Base-by-base conservation (phyloP, 92 coral and sea anemone genomes). In the Meandrina meandrites region DNA sequence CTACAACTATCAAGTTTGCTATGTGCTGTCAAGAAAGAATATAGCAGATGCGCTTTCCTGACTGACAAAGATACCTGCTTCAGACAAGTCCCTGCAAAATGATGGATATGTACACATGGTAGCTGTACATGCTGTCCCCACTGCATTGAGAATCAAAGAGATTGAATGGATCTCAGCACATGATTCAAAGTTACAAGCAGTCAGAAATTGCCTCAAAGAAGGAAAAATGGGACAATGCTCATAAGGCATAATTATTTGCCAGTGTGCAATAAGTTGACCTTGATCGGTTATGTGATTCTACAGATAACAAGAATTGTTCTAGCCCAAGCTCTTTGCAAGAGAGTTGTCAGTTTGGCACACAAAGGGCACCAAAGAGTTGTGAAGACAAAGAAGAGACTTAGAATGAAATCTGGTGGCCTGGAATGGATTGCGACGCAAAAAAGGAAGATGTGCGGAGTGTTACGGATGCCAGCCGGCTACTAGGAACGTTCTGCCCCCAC, bases 371-470 rank as follows among this genome's bases (percentile, higher is more conserved):
- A 83, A 36, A 88, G 92, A 18, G 69, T 91, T 18, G 88, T 89
- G 4, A 89, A 85, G 67, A 91, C 76, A 58, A 91, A 91, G 74
- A 89, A 88, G 76, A 51, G 94, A n/a, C 75, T 91, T 8, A 69
- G 92, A 18, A 67, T 83, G 5, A 91, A 91, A 30, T 91, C 12
- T 87, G 94, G 90, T 88, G 94, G 91, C 94, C 94, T 36, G 89
- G 89, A 1, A 85, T 84, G n/a, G n/a, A n/a, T 48, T 53, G 74
- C 13, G 90, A 89, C 24, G 89, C 79, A n/a, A 91, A 91, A n/a
- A 69, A 42, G n/a, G n/a, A 37, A 62, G 69, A 27, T 88, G 90
- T 18, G 15, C 74, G 11, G 79, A 31, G 32, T 91, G 89, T 50
- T 80, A 54, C 53, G 84, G 89, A 15, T 85, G 86, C 50, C 89